Conservation (phyloP, 2,888 invertebrate genomes). For the Campopleginae sp. region DNA sequence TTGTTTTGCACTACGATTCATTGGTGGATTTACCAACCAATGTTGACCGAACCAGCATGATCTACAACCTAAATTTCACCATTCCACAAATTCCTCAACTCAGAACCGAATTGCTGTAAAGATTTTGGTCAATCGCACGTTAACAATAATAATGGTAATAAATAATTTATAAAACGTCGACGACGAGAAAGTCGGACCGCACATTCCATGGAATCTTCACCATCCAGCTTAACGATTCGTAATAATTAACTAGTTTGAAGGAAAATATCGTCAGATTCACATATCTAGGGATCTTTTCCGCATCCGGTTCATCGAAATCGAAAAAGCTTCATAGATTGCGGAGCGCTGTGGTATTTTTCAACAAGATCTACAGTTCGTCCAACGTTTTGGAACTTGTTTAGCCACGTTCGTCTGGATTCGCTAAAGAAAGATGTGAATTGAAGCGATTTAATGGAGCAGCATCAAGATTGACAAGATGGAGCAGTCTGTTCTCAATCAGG, state of each 20-base stretch:
- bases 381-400: background rate
- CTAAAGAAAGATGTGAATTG: background rate
- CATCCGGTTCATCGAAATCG: background rate
- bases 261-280: background rate
- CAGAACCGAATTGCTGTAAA: background rate
- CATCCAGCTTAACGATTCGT: background rate
- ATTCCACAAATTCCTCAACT: background rate
- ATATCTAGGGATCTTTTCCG: background rate
- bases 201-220: background rate
- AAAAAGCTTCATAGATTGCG: background rate
- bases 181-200: background rate
- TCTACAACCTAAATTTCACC: background rate
- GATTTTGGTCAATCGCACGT: background rate
- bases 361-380: background rate
- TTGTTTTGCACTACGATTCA: conserved; percentile 22
- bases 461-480: too few species aligned
- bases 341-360: background rate
- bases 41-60: conserved; percentile 7
- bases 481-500: too few species aligned
- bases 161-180: too few species aligned
- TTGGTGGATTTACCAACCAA: conserved; percentile 2
- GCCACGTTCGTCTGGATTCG: background rate
- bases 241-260: background rate
- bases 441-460: background rate
- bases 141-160: too few species aligned